Evolutionary conservation across 2,113 vertebrate species (phyloP).

Genomic region (Tachysurus fulvidraco): DNA sequence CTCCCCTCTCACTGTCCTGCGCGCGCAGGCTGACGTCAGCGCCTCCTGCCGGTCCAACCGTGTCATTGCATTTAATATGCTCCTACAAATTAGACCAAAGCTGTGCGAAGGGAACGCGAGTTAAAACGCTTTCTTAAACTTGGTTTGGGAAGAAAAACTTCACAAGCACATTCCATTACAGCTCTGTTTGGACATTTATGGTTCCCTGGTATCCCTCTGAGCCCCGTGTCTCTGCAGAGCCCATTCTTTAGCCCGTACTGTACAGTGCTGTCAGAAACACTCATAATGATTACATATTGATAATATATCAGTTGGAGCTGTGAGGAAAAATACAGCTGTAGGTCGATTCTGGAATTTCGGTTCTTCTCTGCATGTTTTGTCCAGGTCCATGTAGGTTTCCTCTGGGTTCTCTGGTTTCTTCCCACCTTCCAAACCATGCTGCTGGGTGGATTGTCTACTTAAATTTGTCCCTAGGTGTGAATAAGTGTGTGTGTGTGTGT

Average conservation of each 20-base stretch:
- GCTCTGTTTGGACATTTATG: neutral
- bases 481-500: neutral
- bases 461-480: neutral
- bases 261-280: neutral
- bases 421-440: neutral
- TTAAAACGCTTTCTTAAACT: neutral
- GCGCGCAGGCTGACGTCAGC: slow-evolving; percentile 60
- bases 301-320: neutral
- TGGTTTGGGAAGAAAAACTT: neutral
- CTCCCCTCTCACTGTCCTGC: slow-evolving; percentile 67
- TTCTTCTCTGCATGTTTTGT: neutral
- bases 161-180: neutral
- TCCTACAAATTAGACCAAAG: neutral
- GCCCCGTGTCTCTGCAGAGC: neutral
- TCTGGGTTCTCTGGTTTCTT: neutral
- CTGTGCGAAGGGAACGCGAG: neutral
- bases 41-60: slow-evolving; percentile 58
- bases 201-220: neutral
- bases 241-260: neutral
- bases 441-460: neutral
- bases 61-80: slow-evolving; percentile 44
- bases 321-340: neutral
- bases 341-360: neutral
- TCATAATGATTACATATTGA: neutral
- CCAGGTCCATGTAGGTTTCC: neutral